Percentiles rank a stretch among this genome's conserved stretches.
Evolutionary conservation across 2,888 invertebrate species (phyloP).

Genomic region (Lycaena phlaeas): DNA sequence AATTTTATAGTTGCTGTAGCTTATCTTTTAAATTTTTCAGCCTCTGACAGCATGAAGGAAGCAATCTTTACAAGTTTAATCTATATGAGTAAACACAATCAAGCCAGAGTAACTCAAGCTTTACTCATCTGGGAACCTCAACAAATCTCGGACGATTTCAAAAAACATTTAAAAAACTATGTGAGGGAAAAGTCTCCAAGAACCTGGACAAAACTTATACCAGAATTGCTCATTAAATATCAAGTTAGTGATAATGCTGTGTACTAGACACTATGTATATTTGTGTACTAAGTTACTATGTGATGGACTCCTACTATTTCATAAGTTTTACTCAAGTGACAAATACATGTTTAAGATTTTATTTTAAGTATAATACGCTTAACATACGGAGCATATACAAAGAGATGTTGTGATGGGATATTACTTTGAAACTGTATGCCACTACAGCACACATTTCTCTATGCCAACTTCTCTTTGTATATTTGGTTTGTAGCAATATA

Average conservation of each 20-base stretch:
- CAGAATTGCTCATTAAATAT: constrained; percentile 20
- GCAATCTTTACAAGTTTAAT: constrained; percentile 48
- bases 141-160: constrained; percentile 36
- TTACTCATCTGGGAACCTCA: constrained; percentile 41
- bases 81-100: constrained; percentile 42
- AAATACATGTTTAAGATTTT: too few relatives aligned
- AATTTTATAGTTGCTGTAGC: too few relatives aligned
- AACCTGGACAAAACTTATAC: constrained; percentile 38
- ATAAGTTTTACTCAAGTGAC: not conserved
- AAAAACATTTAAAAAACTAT: constrained; percentile 33
- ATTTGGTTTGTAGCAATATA: not conserved
- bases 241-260: too few relatives aligned
- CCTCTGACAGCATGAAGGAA: constrained; percentile 39
- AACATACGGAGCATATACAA: not conserved
- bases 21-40: too few relatives aligned
- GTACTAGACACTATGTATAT: too few relatives aligned
- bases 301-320: too few relatives aligned
- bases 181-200: constrained; percentile 38
- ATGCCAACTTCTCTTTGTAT: not conserved
- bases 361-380: too few relatives aligned
- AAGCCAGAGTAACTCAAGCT: constrained; percentile 31
- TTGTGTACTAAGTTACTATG: too few relatives aligned
- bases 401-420: not conserved
- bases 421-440: too few relatives aligned
- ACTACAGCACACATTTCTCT: too few relatives aligned